A percentile compares a stretch with the other conserved stretches of the same genome.
Conservation (phyloP, 2,888 invertebrate species). For the Caenorhabditis wallacei region DNA sequence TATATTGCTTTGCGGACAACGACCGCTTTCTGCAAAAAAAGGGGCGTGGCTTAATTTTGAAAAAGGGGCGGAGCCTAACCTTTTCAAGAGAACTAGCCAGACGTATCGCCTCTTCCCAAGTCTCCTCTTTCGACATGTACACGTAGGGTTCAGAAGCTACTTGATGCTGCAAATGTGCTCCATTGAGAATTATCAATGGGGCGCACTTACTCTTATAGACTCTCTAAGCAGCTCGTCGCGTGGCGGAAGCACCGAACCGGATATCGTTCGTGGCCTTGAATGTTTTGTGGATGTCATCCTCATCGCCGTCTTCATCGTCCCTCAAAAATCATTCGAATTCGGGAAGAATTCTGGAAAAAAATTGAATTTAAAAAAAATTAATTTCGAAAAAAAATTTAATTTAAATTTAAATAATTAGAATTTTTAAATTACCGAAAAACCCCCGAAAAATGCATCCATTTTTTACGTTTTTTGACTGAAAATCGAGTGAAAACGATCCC, state of each 20-base stretch:
- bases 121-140: conserved; percentile 24
- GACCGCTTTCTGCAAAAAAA: conserved; percentile 42
- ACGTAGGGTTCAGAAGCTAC: conserved; percentile 34
- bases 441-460: not conserved
- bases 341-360: not conserved
- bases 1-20: conserved; percentile 48
- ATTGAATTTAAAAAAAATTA: too few relatives aligned
- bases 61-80: conserved; percentile 5
- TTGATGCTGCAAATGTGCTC: conserved; percentile 15
- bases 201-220: conserved; percentile 44
- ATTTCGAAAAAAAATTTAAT: too few relatives aligned
- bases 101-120: conserved; percentile 41
- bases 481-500: not conserved
- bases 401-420: too few relatives aligned
- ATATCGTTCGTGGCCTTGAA: conserved; percentile 13
- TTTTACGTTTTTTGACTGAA: not conserved
- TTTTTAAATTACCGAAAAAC: too few relatives aligned
- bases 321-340: too few relatives aligned
- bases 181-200: not conserved
- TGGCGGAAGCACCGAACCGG: conserved; percentile 13
- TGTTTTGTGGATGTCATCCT: not conserved
- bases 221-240: conserved; percentile 40
- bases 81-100: conserved; percentile 32
- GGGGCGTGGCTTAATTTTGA: not conserved
- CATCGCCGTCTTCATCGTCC: not conserved